Evolutionary conservation across 1,140 invertebrate genomes (phyloP).

Genomic region (Sweltsa coloradensis): DNA sequence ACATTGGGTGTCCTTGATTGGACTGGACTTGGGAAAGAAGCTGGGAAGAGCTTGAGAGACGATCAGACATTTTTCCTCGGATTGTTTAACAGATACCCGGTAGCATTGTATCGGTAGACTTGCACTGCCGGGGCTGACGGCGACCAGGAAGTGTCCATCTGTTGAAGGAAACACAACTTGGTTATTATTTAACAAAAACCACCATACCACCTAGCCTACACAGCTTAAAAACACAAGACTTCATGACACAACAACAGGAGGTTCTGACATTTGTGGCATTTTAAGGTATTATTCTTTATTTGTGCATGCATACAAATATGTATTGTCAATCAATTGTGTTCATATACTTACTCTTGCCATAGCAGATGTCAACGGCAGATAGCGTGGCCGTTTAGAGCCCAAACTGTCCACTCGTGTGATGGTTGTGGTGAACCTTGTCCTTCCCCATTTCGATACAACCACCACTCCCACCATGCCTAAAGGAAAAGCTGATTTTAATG

Average conservation of each 20-base stretch:
- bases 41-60: constrained; percentile 64
- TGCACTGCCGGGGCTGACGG: constrained; percentile 52
- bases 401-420: constrained; percentile 51
- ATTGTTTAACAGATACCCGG: constrained; percentile 44
- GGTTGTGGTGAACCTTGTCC: constrained; percentile 17
- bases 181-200: neutral
- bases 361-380: constrained; percentile 59
- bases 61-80: constrained; percentile 42
- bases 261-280: too few species aligned
- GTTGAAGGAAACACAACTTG: constrained; percentile 18
- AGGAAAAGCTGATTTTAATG: too few species aligned
- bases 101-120: constrained; percentile 63
- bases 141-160: constrained; percentile 71
- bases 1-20: constrained; percentile 33
- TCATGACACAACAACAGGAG: too few species aligned
- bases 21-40: constrained; percentile 59
- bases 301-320: too few species aligned
- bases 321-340: too few species aligned
- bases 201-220: too few species aligned
- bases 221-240: too few species aligned
- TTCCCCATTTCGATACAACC: too few species aligned
- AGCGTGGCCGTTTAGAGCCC: constrained; percentile 56
- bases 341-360: constrained; percentile 58
- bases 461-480: constrained; percentile 10
- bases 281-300: too few species aligned